Evolutionary conservation across 2,888 invertebrate genomes (phyloP), one percentile per base, ranked within the genome.

Genomic region (Drosophila basisetae): DNA sequence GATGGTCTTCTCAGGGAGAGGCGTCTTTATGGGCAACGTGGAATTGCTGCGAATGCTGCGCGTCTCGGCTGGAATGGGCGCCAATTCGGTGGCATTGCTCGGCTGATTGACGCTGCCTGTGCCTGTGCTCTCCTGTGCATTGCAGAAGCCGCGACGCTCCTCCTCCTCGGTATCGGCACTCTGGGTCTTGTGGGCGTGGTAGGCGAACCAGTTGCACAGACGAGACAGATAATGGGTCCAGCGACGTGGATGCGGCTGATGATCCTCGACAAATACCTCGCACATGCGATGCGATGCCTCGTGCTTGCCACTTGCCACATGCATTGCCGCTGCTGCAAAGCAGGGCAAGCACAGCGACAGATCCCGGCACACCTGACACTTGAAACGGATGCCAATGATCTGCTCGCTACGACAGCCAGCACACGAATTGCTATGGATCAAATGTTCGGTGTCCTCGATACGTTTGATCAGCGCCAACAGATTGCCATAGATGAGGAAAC

Each of bases 311-410:
- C 78, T 83, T 47, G 47, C 16, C 0, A 80, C 78, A 41, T 72
- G 69, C 16, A 30, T 25, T 25, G 47, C 90, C 1, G 93, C 93
- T 25, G 84, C 83, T 2, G 93, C 91, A 81, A 93, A 93, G 73
- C 93, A 93, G 67, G 91, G 91, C 58, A 93, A 71, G 55, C 93
- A 93, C 22, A 93, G 69, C 0, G 93, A 93, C 7, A 93, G 49
- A 73, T 92, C 91, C 22, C 88, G 87, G 35, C 93, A 93, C 25
- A 87, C 79, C 71, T 92, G 92, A 43, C 93, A 93, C 74, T 93
- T 93, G 47, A 93, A 93, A 0, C 93, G 91, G 31, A 93, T 92
- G 22, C 93, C 93, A 58, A 90, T 85, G 18, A 93, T 93, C 73
- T 92, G 92, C 53, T 91, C 89, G 49, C 78, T 76, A 39, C 87